These are phyloP conservation scores for Lutjanus argentimaculatus DNA, from an alignment of 2,797 vertebrate species.

Conservation along the genomic window DNA sequence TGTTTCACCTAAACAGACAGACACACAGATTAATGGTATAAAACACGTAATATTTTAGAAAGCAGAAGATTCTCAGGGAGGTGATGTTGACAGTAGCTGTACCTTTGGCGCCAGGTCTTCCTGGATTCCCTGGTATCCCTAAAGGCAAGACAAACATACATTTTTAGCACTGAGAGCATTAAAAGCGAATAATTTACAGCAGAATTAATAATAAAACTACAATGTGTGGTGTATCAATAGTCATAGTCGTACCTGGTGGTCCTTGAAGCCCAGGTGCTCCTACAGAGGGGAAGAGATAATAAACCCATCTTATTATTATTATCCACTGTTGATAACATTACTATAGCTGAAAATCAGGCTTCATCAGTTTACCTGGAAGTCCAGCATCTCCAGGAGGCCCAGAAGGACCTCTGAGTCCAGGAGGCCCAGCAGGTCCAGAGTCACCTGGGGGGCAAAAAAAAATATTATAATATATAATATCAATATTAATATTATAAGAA, in stretches of 20 bases:
- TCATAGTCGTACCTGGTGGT: constrained; percentile 89
- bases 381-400: constrained; percentile 92
- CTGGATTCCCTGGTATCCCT: constrained; percentile 93
- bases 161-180: background rate
- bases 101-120: constrained; percentile 92
- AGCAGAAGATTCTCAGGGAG: background rate
- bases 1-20: constrained; percentile 87
- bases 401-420: constrained; percentile 90
- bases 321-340: background rate
- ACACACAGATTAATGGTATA: constrained; percentile 1
- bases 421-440: constrained; percentile 89
- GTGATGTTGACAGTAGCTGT: constrained; percentile 14
- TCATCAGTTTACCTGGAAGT: constrained; percentile 87
- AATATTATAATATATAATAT: background rate
- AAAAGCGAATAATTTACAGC: background rate
- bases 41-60: background rate
- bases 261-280: constrained; percentile 92
- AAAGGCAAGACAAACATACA: constrained; percentile 31
- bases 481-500: background rate
- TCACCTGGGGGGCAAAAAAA: constrained; percentile 87
- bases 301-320: background rate
- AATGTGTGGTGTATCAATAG: constrained; percentile 4
- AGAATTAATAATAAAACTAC: background rate
- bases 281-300: constrained; percentile 65
- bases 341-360: background rate